Conservation (phyloP, 2,113 vertebrate genomes). For the Sminthopsis crassicaudata region DNA sequence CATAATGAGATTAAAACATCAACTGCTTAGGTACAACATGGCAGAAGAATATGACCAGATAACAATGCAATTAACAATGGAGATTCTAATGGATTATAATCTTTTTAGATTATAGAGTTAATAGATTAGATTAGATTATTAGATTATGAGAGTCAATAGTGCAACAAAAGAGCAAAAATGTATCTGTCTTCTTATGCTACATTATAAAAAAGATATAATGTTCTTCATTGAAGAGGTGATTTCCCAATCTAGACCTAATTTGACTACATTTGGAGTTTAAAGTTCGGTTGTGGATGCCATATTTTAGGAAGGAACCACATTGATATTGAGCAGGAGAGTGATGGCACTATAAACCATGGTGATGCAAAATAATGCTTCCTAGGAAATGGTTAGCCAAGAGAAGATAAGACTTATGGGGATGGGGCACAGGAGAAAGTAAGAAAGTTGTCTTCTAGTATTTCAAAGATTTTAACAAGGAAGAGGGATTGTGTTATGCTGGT, state of each 20-base stretch:
- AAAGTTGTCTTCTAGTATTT: neutral
- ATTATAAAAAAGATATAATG: neutral
- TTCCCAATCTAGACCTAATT: neutral
- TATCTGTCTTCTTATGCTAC: neutral
- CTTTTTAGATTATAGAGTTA: no score
- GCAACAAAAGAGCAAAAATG: neutral
- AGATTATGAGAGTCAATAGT: neutral
- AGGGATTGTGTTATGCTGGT: neutral
- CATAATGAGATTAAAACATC: neutral
- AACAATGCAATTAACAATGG: neutral
- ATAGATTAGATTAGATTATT: no score
- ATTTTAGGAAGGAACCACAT: neutral
- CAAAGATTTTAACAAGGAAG: neutral
- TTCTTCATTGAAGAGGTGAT: neutral
- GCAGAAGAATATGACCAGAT: neutral
- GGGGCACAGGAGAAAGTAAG: neutral
- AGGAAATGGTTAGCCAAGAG: neutral
- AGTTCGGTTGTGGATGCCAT: neutral
- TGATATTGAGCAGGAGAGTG: neutral
- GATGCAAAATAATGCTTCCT: neutral
- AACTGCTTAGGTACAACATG: neutral
- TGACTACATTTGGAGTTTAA: neutral
- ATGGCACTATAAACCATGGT: neutral
- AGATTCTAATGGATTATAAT: neutral
- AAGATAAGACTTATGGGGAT: neutral